A percentile compares a stretch with the other conserved stretches of the same genome.
These are phyloP conservation scores for Epinotia nisella DNA, from an alignment of 2,888 invertebrate genomes.

Conservation along the genomic window DNA sequence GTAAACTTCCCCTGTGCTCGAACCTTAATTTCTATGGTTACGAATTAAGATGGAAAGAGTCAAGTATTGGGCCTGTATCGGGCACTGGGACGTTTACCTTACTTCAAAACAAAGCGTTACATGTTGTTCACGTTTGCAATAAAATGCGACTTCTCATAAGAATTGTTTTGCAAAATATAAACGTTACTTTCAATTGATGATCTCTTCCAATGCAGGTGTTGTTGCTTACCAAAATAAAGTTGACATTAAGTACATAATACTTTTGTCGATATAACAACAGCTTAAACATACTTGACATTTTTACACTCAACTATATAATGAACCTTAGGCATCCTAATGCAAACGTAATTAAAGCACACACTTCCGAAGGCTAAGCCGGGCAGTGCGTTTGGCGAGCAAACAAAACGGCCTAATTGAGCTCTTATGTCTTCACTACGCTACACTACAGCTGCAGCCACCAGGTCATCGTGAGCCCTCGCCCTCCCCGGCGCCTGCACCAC, in stretches of 20 bases:
- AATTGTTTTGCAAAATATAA: background rate
- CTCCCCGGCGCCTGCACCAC: slow-evolving; percentile 1
- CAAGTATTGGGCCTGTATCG: background rate
- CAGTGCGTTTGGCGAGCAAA: slow-evolving; percentile 52
- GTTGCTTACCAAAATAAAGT: background rate
- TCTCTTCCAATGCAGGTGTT: background rate
- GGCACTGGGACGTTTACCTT: background rate
- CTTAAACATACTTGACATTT: background rate
- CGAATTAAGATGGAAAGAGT: background rate
- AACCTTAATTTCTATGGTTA: background rate
- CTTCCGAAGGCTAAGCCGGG: slow-evolving; percentile 52
- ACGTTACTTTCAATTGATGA: background rate
- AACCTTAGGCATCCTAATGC: slow-evolving; percentile 14
- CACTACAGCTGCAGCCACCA: slow-evolving; percentile 35
- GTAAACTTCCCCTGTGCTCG: background rate
- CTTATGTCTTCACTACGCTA: slow-evolving; percentile 57
- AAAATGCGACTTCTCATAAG: background rate
- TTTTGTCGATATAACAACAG: background rate
- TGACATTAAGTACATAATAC: background rate
- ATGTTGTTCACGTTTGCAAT: background rate
- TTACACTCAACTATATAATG: slow-evolving; percentile 4
- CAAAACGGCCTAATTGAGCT: slow-evolving; percentile 61
- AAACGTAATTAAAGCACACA: slow-evolving; percentile 47
- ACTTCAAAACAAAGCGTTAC: background rate
- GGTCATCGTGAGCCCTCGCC: slow-evolving; percentile 7